Percentiles rank a stretch among this genome's conserved stretches.
Conservation (phyloP, 2,797 vertebrate species). For the Rhinophrynus dorsalis region DNA sequence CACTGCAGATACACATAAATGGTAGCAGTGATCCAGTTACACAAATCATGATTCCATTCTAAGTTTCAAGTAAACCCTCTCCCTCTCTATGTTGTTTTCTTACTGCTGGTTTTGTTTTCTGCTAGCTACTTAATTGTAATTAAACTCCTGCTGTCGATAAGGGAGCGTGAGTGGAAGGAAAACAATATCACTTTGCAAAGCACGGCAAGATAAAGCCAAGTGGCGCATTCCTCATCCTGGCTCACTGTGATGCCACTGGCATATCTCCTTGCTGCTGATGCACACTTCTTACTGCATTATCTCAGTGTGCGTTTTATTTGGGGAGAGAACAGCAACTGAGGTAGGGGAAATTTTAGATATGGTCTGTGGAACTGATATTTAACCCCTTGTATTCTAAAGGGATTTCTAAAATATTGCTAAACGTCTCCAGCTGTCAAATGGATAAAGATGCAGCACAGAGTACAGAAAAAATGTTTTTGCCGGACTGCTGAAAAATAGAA, state of each 20-base stretch:
- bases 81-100: slow-evolving; percentile 8
- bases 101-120: slow-evolving; percentile 66
- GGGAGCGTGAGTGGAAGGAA: slow-evolving; percentile 52
- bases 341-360: slow-evolving; percentile 24
- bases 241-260: slow-evolving; percentile 16
- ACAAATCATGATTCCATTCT: slow-evolving; percentile 9
- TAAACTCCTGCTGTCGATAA: slow-evolving; percentile 75
- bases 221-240: slow-evolving; percentile 45
- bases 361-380: slow-evolving; percentile 2
- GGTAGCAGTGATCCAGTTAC: background rate
- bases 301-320: slow-evolving; percentile 35
- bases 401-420: background rate
- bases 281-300: slow-evolving; percentile 36
- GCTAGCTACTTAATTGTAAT: slow-evolving; percentile 84
- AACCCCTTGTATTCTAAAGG: no score
- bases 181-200: slow-evolving; percentile 24
- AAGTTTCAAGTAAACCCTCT: background rate
- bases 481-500: no score
- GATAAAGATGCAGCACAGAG: background rate
- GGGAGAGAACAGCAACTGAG: slow-evolving; percentile 15
- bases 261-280: slow-evolving; percentile 23
- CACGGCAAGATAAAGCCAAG: slow-evolving; percentile 15
- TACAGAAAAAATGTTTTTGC: background rate
- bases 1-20: background rate
- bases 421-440: background rate